Conservation (phyloP, 2,888 invertebrate genomes). For the Hirtodrosophila trivittata region DNA sequence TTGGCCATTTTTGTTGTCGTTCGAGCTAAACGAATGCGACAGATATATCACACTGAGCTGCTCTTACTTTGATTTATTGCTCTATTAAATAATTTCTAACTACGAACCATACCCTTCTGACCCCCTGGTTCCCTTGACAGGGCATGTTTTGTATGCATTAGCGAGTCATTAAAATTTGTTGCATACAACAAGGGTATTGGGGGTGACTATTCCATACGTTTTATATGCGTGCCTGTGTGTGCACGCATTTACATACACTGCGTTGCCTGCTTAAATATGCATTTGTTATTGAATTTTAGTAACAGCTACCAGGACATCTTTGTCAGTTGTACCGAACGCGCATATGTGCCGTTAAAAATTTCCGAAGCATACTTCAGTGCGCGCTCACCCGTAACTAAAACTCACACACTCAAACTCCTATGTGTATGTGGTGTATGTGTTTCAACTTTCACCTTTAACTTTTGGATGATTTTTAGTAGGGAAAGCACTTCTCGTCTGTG, state of each 20-base stretch:
- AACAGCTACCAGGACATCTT: slow-evolving; percentile 43
- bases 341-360: slow-evolving; percentile 29
- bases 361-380: slow-evolving; percentile 25
- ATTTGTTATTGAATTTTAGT: slow-evolving; percentile 64
- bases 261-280: slow-evolving; percentile 50
- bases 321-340: slow-evolving; percentile 9
- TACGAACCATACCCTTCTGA: no score
- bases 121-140: no score
- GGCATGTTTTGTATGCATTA: slow-evolving; percentile 6
- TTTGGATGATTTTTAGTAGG: slow-evolving; percentile 61
- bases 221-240: background rate
- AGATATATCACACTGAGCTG: background rate
- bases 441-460: slow-evolving; percentile 70
- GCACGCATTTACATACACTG: slow-evolving; percentile 26
- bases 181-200: slow-evolving; percentile 6
- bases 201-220: background rate
- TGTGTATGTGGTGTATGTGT: slow-evolving; percentile 22
- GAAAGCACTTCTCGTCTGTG: slow-evolving; percentile 35
- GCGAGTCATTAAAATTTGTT: slow-evolving; percentile 51
- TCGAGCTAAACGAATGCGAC: slow-evolving; percentile 28
- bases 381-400: slow-evolving; percentile 57
- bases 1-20: slow-evolving; percentile 17
- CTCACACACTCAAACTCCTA: slow-evolving; percentile 28
- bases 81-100: slow-evolving; percentile 52
- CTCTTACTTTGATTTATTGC: slow-evolving; percentile 43